phyloP scores from a whole-genome alignment of 64 coral and sea anemone species.

The Stichodactyla mertensii region DNA sequence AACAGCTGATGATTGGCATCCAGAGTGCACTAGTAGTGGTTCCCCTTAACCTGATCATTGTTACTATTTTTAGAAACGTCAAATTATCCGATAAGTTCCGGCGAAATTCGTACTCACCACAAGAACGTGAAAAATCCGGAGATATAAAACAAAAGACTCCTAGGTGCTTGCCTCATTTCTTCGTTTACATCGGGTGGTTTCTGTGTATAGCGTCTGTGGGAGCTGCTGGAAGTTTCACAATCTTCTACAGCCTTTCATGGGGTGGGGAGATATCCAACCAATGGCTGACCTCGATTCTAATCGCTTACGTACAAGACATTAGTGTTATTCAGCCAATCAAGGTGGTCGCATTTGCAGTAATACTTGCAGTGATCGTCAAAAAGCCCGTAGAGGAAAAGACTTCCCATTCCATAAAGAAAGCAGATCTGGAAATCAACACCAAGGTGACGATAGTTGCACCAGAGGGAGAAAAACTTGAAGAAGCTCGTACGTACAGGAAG shows the following conservation, averaged over 20 bases:
- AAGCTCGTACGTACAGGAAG: slow-evolving; percentile 42
- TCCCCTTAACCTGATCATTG: slow-evolving; percentile 68
- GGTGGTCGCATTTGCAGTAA: slow-evolving; percentile 45
- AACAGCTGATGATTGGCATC: slow-evolving; percentile 60
- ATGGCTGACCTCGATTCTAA: slow-evolving; percentile 75
- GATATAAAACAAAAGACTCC: not conserved
- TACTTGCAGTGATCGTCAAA: slow-evolving; percentile 75
- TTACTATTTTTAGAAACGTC: slow-evolving; percentile 60
- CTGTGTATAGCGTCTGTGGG: slow-evolving; percentile 54
- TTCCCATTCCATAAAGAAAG: slow-evolving; percentile 28
- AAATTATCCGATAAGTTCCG: not conserved
- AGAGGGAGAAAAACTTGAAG: slow-evolving; percentile 48
- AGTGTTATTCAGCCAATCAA: slow-evolving; percentile 78
- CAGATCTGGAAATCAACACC: slow-evolving; percentile 45
- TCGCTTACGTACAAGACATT: slow-evolving; percentile 78
- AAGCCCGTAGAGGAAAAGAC: slow-evolving; percentile 79
- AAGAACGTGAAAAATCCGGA: not conserved
- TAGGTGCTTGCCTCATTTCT: slow-evolving; percentile 74
- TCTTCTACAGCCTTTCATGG: slow-evolving; percentile 84
- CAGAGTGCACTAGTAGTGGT: slow-evolving; percentile 68
- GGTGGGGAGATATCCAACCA: slow-evolving; percentile 71
- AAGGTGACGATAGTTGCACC: slow-evolving; percentile 52
- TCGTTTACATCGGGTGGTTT: slow-evolving; percentile 73
- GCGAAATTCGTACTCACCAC: not conserved
- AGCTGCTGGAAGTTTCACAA: slow-evolving; percentile 45